Percentiles rank a stretch among this genome's conserved stretches.
Evolutionary conservation across 2,113 vertebrate genomes (phyloP).

Genomic region (Dipodomys stephensi): DNA sequence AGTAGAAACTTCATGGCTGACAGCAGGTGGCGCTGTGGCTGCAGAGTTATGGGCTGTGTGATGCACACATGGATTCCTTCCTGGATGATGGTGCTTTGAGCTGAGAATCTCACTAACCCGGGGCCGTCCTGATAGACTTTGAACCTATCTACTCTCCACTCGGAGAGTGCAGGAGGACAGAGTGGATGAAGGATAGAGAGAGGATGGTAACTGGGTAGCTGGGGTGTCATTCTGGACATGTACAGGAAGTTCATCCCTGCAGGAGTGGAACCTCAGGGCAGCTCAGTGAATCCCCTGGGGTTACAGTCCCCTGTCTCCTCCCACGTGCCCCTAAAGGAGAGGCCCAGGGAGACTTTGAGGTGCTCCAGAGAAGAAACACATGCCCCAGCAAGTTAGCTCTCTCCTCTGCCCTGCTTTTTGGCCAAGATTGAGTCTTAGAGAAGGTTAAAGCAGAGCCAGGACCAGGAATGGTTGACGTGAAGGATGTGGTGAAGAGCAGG

Average conservation of each 20-base stretch:
- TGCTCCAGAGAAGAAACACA: neutral
- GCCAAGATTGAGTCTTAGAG: neutral
- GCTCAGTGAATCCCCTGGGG: neutral
- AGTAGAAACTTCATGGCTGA: neutral
- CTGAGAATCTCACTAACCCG: conserved; percentile 60
- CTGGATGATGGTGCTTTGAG: neutral
- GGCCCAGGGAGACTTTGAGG: neutral
- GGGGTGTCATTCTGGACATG: neutral
- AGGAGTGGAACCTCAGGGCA: neutral
- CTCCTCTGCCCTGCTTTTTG: neutral
- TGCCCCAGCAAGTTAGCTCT: too few species aligned
- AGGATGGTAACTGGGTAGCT: neutral
- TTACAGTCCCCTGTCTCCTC: neutral
- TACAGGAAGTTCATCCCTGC: neutral
- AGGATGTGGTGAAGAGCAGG: neutral
- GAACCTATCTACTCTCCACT: neutral
- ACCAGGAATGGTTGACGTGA: too few species aligned
- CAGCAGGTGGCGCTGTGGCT: conserved; percentile 68
- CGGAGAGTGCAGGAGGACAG: conserved; percentile 46
- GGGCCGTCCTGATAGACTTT: conserved; percentile 46
- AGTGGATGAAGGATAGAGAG: conserved; percentile 10
- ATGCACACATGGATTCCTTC: neutral
- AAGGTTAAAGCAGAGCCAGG: neutral
- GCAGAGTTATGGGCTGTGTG: neutral
- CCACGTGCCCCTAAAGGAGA: neutral